Conservation (phyloP, 2,888 invertebrate species). For the Lepidocyrtinus sp. region DNA sequence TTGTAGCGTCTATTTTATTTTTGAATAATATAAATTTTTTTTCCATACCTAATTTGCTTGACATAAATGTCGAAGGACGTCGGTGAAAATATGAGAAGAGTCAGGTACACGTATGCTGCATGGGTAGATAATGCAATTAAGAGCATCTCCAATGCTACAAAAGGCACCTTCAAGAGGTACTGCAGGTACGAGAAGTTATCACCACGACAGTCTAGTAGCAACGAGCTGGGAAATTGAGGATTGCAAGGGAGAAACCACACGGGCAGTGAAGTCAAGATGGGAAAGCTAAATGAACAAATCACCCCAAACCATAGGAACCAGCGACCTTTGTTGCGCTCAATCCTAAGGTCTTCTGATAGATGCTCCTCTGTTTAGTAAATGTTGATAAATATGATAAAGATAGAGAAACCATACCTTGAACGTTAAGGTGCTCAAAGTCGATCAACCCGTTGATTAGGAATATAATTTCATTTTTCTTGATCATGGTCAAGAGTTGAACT, state of each 20-base stretch:
- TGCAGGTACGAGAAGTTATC: conserved; percentile 50
- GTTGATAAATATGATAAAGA: neutral
- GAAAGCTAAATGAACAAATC: conserved; percentile 49
- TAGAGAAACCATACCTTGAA: conserved; percentile 42
- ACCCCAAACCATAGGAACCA: conserved; percentile 56
- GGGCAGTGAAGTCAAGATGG: conserved; percentile 43
- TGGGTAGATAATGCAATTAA: conserved; percentile 47
- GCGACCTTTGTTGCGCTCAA: conserved; percentile 41
- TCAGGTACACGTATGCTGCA: conserved; percentile 54
- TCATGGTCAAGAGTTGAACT: conserved; percentile 45
- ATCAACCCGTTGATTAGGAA: conserved; percentile 48
- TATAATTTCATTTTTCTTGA: conserved; percentile 52
- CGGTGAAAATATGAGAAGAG: conserved; percentile 50
- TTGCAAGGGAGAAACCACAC: conserved; percentile 52
- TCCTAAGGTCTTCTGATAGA: conserved; percentile 36
- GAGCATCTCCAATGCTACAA: conserved; percentile 44
- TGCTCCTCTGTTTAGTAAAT: conserved; percentile 18
- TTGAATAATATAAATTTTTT: too few species aligned
- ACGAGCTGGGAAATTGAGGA: conserved; percentile 51
- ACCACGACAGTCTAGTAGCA: conserved; percentile 45
- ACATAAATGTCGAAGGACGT: conserved; percentile 53
- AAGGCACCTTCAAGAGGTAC: conserved; percentile 46
- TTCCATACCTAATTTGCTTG: conserved; percentile 48
- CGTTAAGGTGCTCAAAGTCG: conserved; percentile 44
- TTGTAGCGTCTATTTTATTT: too few species aligned